Evolutionary conservation across 2,113 vertebrate species (phyloP).

Genomic region (Copsychus sechellarum): DNA sequence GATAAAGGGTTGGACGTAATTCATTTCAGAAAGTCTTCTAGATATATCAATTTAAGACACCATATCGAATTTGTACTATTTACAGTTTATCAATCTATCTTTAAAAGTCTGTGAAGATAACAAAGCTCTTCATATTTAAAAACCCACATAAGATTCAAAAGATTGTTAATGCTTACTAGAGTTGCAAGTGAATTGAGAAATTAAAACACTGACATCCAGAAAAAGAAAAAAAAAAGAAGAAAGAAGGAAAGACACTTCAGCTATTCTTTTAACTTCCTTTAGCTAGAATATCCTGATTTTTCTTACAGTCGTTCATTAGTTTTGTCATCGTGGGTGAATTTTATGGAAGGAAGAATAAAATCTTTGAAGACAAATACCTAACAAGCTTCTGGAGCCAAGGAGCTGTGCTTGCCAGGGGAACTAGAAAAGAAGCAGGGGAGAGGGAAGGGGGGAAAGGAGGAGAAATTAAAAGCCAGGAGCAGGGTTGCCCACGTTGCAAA

Average conservation of each 20-base stretch:
- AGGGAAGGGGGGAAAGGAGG: no score
- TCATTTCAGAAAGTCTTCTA: slow-evolving; percentile 27
- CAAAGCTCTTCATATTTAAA: slow-evolving; percentile 29
- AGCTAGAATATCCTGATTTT: neutral
- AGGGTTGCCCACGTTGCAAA: neutral
- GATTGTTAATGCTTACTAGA: slow-evolving; percentile 5
- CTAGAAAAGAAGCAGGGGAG: neutral
- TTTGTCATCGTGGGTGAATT: neutral
- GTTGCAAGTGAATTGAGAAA: neutral
- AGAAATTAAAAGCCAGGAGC: neutral
- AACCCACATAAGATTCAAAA: neutral
- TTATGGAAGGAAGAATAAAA: slow-evolving; percentile 29
- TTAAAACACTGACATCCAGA: neutral
- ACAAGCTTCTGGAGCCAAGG: slow-evolving; percentile 31
- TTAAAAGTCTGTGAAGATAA: slow-evolving; percentile 49
- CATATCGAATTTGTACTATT: slow-evolving; percentile 18
- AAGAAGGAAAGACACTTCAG: neutral
- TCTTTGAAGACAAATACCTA: slow-evolving; percentile 40
- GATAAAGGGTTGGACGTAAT: neutral
- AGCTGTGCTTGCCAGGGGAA: neutral
- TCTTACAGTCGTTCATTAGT: slow-evolving; percentile 10
- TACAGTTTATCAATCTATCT: slow-evolving; percentile 51
- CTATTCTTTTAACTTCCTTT: neutral
- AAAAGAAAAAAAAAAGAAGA: no score
- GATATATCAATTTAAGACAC: neutral